Percentiles rank a stretch among this genome's conserved stretches.
Evolutionary conservation across 2,797 vertebrate genomes (phyloP).

Genomic region (Lacerta bilineata): DNA sequence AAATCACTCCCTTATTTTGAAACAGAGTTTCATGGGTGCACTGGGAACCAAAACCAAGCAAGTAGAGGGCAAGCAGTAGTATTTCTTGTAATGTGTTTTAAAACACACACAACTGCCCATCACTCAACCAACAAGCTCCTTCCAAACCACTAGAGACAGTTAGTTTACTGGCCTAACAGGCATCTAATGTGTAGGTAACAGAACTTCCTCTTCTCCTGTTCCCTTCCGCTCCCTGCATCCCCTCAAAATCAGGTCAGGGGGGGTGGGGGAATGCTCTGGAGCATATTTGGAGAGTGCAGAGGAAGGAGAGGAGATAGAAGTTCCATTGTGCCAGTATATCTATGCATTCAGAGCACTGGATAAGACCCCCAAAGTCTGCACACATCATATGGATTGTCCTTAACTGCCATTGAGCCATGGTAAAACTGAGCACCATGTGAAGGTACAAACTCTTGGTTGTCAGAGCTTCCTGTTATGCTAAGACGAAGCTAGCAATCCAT

Average conservation of each 20-base stretch:
- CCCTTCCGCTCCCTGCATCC: too few species aligned
- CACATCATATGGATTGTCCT: neutral
- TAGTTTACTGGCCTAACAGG: too few species aligned
- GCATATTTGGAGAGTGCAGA: too few species aligned
- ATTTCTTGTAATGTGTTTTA: neutral
- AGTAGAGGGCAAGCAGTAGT: neutral
- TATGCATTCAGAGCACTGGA: too few species aligned
- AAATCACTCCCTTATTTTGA: neutral
- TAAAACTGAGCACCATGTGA: neutral
- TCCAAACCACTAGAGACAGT: neutral
- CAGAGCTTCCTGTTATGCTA: neutral
- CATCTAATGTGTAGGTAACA: too few species aligned
- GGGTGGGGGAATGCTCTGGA: too few species aligned
- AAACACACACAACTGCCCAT: neutral
- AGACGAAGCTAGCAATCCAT: neutral
- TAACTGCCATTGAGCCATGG: neutral
- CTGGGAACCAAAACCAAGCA: neutral
- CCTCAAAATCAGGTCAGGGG: too few species aligned
- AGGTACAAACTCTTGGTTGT: neutral
- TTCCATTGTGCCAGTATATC: too few species aligned
- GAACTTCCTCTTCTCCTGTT: too few species aligned
- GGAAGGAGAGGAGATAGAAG: too few species aligned
- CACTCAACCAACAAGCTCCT: too few species aligned
- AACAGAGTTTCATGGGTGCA: neutral
- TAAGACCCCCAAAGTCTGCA: too few species aligned